Conservation (phyloP, 2,888 invertebrate species). For the Notodonta dromedarius region DNA sequence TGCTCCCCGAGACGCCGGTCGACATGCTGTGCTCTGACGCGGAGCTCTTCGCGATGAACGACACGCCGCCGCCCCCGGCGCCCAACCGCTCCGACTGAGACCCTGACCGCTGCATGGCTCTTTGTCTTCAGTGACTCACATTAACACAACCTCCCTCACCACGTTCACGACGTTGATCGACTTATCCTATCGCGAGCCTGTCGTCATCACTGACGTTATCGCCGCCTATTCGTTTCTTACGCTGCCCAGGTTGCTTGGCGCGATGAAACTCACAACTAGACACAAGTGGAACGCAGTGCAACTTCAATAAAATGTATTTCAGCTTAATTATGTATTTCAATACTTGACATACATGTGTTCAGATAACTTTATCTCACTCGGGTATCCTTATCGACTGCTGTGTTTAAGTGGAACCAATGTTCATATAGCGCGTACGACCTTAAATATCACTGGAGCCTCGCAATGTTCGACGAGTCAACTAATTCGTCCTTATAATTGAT, state of each 20-base stretch:
- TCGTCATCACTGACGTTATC: constrained; percentile 41
- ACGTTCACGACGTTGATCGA: constrained; percentile 28
- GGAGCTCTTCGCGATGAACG: constrained; percentile 75
- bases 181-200: constrained; percentile 34
- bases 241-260: constrained; percentile 30
- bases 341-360: constrained; percentile 49
- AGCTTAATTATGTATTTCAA: constrained; percentile 33
- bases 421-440: constrained; percentile 44
- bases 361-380: constrained; percentile 63
- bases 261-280: constrained; percentile 46
- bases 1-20: constrained; percentile 77
- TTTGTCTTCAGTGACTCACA: constrained; percentile 40
- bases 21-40: constrained; percentile 82
- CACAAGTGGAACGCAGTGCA: constrained; percentile 36
- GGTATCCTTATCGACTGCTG: constrained; percentile 60
- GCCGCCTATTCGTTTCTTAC: constrained; percentile 36
- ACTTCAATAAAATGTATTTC: constrained; percentile 43
- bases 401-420: constrained; percentile 54
- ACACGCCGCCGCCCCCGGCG: constrained; percentile 56
- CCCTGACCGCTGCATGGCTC: constrained; percentile 80
- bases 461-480: constrained; percentile 41
- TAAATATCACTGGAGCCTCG: constrained; percentile 46
- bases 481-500: constrained; percentile 23
- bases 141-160: constrained; percentile 35
- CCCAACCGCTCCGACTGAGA: constrained; percentile 84